Percentiles rank a stretch among this genome's conserved stretches.
Conservation (phyloP, 1,140 invertebrate genomes). For the Diplogasteroides magnus region DNA sequence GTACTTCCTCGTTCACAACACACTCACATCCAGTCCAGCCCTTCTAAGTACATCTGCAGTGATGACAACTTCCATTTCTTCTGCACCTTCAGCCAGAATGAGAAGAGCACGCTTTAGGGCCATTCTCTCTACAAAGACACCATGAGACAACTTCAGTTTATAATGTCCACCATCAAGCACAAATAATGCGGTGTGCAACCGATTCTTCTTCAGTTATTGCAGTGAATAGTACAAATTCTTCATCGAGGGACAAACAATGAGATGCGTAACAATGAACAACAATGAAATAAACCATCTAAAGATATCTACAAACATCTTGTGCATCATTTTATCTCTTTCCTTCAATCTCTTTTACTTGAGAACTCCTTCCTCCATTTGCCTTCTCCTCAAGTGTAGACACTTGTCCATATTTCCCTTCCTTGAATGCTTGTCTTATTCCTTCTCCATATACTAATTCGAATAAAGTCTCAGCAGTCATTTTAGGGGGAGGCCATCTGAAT, state of each 20-base stretch:
- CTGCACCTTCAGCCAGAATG: background rate
- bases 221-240: background rate
- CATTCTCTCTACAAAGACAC: too few species aligned
- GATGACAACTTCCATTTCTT: background rate
- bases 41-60: background rate
- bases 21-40: background rate
- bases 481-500: constrained; percentile 45
- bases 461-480: constrained; percentile 42
- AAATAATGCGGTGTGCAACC: too few species aligned
- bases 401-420: constrained; percentile 29
- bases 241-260: background rate
- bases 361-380: background rate
- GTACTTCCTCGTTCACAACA: background rate
- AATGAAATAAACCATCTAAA: background rate
- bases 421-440: constrained; percentile 32
- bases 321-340: too few species aligned
- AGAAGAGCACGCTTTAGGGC: background rate
- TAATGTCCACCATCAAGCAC: too few species aligned
- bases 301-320: too few species aligned
- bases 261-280: background rate
- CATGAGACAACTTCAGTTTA: too few species aligned
- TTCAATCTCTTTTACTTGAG: background rate
- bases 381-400: background rate
- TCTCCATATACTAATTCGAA: constrained; percentile 49
- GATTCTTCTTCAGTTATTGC: background rate